Base-by-base conservation (phyloP, 2,113 vertebrate species). In the Oostethus manadensis region DNA sequence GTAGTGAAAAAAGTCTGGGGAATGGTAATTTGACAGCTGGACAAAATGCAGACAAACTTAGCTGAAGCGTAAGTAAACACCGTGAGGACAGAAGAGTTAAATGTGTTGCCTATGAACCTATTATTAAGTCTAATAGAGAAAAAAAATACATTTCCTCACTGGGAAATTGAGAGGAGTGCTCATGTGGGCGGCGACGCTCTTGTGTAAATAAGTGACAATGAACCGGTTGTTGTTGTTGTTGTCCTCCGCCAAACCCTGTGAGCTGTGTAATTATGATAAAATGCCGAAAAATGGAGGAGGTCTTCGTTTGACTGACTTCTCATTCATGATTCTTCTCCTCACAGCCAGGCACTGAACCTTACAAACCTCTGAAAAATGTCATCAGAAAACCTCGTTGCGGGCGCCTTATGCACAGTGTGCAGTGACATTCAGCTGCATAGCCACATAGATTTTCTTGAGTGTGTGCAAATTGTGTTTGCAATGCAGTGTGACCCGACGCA, bases 131-230 rank as follows among this genome's bases (percentile, higher is more conserved):
- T 64, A 72, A 18, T n/a, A n/a, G n/a, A n/a, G n/a, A n/a, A 10
- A 35, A 1, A n/a, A 66, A 29, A 40, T 23, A 54, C 45, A 58
- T 45, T 62, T 58, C 61, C 53, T 38, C 64, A 74, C 68, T 60
- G 46, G 61, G 68, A 77, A 79, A 66, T 74, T 33, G 29, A 33
- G 29, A 33, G 29, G 29, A 69, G 75, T 51, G 64, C 44, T 50
- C 65, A 56, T 42, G 63, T 74, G 62, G 76, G 55, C 62, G 68
- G 59, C 29, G 29, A 33, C 76, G 78, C 77, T 74, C 68, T 74
- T 61, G 51, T 71, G 70, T 76, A 78, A 82, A 82, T 76, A 71
- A 80, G 64, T 56, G 71, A 76, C 70, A 82, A 78, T 81, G 79
- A 73, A 68, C 64, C 29, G 29, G 42, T 64, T 78, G 82, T 73